phyloP scores from a whole-genome alignment of 1,140 invertebrate species.

The Halictus rubicundus region DNA sequence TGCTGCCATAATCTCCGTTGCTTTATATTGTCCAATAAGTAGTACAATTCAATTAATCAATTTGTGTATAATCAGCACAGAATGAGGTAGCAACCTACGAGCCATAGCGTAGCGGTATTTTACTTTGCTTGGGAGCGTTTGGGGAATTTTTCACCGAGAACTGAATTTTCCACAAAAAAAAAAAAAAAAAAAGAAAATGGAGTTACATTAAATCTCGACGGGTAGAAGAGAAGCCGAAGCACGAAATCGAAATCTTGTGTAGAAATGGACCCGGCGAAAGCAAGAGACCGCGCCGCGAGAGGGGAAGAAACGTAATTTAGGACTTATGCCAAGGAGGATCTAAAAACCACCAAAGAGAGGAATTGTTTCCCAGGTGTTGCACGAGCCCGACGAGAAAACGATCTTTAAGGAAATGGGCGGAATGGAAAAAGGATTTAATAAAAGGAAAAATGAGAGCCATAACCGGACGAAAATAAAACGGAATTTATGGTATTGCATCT shows the following conservation, averaged over 20 bases:
- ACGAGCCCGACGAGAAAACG: constrained; percentile 27
- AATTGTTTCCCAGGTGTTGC: constrained; percentile 47
- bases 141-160: too few relatives aligned
- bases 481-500: constrained; percentile 37
- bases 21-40: too few relatives aligned
- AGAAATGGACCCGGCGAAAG: not conserved
- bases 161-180: too few relatives aligned
- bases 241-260: not conserved
- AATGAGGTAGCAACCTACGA: too few relatives aligned
- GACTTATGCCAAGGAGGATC: constrained; percentile 3
- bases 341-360: constrained; percentile 32
- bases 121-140: too few relatives aligned
- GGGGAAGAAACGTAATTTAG: constrained; percentile 18
- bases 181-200: too few relatives aligned
- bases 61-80: too few relatives aligned
- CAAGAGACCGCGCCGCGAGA: too few relatives aligned
- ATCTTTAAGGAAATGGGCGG: constrained; percentile 42
- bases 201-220: too few relatives aligned
- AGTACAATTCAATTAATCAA: too few relatives aligned
- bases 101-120: too few relatives aligned
- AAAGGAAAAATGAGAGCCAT: constrained; percentile 40
- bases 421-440: constrained; percentile 44
- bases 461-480: constrained; percentile 42
- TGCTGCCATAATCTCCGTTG: too few relatives aligned
- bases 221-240: not conserved